A percentile compares a stretch with the other conserved stretches of the same genome.
These are phyloP conservation scores for Gymnothorax reevesii DNA, from an alignment of 2,797 vertebrate genomes.

Conservation along the genomic window DNA sequence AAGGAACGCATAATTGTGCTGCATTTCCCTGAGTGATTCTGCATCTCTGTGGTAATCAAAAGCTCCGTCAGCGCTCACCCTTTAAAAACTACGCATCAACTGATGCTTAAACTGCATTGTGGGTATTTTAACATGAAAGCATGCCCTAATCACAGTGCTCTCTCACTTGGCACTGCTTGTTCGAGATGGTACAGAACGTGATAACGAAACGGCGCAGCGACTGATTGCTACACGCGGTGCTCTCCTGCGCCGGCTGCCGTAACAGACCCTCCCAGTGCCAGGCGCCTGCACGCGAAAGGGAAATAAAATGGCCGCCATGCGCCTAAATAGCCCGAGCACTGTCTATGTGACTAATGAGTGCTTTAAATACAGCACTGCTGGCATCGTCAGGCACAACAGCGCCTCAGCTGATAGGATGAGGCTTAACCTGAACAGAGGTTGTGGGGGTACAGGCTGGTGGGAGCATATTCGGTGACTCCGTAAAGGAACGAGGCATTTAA, in stretches of 20 bases:
- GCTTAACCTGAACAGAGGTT: slow-evolving; percentile 64
- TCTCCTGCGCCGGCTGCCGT: slow-evolving; percentile 59
- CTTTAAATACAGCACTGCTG: slow-evolving; percentile 68
- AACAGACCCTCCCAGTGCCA: slow-evolving; percentile 62
- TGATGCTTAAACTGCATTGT: slow-evolving; percentile 2
- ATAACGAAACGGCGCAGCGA: slow-evolving; percentile 6
- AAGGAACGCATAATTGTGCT: not conserved
- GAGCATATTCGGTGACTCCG: slow-evolving; percentile 55
- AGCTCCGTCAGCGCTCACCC: slow-evolving; percentile 2
- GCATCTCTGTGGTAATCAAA: not conserved
- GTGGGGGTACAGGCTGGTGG: slow-evolving; percentile 47
- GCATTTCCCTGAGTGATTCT: not conserved
- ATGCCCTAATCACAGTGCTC: not conserved
- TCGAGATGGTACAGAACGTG: not conserved
- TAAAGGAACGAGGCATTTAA: slow-evolving; percentile 45
- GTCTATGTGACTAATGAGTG: slow-evolving; percentile 80
- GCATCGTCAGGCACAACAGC: slow-evolving; percentile 77
- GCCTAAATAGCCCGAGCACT: slow-evolving; percentile 76
- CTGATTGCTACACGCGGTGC: slow-evolving; percentile 51
- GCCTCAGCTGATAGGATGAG: slow-evolving; percentile 76
- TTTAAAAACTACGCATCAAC: not conserved
- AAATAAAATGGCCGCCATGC: slow-evolving; percentile 72
- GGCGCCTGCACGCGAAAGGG: slow-evolving; percentile 49
- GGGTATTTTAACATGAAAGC: not conserved
- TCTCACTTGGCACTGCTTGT: not conserved